These are phyloP conservation scores for Mesitornis unicolor DNA, from an alignment of 2,113 vertebrate species.

Conservation along the genomic window DNA sequence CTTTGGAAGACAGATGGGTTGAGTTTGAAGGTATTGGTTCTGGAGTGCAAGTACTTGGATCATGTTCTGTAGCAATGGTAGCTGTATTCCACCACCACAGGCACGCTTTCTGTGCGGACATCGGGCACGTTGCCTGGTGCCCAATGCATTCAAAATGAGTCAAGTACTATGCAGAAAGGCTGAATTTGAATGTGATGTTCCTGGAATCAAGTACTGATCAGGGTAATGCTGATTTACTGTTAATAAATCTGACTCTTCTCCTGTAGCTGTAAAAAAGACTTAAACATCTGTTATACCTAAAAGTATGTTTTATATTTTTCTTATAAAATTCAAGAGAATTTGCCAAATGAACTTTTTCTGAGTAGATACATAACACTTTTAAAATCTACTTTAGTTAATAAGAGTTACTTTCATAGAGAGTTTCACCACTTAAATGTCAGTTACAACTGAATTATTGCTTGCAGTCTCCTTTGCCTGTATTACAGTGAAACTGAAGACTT, in stretches of 20 bases:
- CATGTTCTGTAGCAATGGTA: background rate
- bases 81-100: background rate
- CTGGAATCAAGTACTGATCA: background rate
- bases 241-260: background rate
- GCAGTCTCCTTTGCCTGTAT: background rate
- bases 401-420: background rate
- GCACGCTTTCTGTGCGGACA: background rate
- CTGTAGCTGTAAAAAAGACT: background rate
- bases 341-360: background rate
- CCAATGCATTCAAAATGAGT: background rate
- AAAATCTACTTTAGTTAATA: background rate
- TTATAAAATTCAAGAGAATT: background rate
- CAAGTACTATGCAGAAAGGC: background rate
- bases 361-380: background rate
- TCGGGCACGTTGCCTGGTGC: background rate
- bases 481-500: background rate
- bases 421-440: background rate
- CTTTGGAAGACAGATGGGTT: background rate
- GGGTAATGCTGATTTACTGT: background rate
- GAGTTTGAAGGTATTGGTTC: background rate
- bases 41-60: background rate
- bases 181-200: background rate
- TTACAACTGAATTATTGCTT: background rate
- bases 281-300: background rate
- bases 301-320: background rate